A percentile compares a stretch with the other conserved stretches of the same genome.
phyloP scores from a whole-genome alignment of 1,140 invertebrate genomes.

The Chlorops oryzae region DNA sequence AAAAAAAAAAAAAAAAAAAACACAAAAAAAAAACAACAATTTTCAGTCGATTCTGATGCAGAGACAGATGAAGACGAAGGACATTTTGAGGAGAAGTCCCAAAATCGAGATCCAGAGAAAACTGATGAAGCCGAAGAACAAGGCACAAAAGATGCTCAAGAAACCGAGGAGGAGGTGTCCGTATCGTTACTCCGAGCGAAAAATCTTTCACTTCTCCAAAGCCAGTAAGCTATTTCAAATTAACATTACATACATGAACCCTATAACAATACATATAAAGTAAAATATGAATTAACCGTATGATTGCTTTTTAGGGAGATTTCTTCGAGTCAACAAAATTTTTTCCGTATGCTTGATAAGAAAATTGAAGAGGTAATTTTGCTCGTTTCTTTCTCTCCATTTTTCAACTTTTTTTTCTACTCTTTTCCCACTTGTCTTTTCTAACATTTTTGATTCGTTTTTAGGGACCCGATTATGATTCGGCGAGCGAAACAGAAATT shows the following conservation, averaged over 20 bases:
- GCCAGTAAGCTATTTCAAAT: conserved; percentile 39
- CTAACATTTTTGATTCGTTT: conserved; percentile 4
- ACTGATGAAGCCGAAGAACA: conserved; percentile 40
- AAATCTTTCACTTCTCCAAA: conserved; percentile 44
- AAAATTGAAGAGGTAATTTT: conserved; percentile 78
- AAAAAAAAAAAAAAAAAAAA: too few species aligned
- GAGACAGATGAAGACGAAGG: conserved; percentile 47
- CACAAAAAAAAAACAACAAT: too few species aligned
- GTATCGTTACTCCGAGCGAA: conserved; percentile 45
- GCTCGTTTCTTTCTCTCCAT: neutral
- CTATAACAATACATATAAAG: neutral
- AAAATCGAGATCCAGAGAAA: conserved; percentile 42
- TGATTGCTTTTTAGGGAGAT: conserved; percentile 64
- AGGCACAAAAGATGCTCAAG: conserved; percentile 45
- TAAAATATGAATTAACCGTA: neutral
- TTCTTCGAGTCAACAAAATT: conserved; percentile 78
- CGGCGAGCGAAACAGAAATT: conserved; percentile 58
- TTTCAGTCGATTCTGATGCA: conserved; percentile 40
- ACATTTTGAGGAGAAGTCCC: conserved; percentile 43
- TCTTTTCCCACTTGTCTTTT: conserved; percentile 2
- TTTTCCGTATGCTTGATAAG: conserved; percentile 85
- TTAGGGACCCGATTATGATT: conserved; percentile 69
- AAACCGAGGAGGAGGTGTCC: conserved; percentile 44
- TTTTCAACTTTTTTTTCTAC: neutral
- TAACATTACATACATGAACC: neutral